Evolutionary conservation across 2,888 invertebrate genomes (phyloP), one percentile per base, ranked within the genome.

Genomic region (Plagiodera versicolora): DNA sequence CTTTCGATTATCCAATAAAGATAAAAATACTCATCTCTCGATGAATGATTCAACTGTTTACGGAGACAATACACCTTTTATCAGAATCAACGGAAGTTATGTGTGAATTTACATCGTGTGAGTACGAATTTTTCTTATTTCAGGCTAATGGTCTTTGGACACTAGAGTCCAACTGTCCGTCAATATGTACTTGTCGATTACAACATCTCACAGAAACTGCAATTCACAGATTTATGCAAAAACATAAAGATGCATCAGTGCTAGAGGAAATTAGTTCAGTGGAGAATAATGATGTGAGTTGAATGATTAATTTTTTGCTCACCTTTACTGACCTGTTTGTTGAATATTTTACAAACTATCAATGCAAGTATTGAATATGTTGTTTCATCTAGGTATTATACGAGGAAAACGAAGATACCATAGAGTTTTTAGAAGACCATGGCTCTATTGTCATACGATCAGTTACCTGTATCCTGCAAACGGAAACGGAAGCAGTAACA

Each of bases 171-270:
- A 68, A 70, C 56, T 86, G 86, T 66, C 85, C 85, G 16, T 68
- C 73, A 46, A 79, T 81, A 45, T 86, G 86, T 67, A 83, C 82
- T n/a, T 86, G 86, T 67, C 81, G 84, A 62, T 76, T 83, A 70
- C 82, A 83, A 58, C 82, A 83, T 67, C 81, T 84, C 63, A 80
- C 79, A 66, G 85, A 86, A 74, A 79, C 84, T 48, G 81, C 85
- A 50, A 82, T 86, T 61, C 81, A 83, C 28, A 78, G 83, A 70
- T 85, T 84, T 79, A 82, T 83, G 67, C 76, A 78, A 60, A 75
- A 72, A 53, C 73, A 77, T n/a, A 75, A 77, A 62, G 73, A 71
- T 57, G 71, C 70, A 52, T 65, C 67, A 32, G 63, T 56, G 19
- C 63, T 68, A 45, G 69, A 67, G 18, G 75, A 74, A 57, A 55